Base-by-base conservation (phyloP, 1,140 invertebrate species). In the Lepidurus apus region DNA sequence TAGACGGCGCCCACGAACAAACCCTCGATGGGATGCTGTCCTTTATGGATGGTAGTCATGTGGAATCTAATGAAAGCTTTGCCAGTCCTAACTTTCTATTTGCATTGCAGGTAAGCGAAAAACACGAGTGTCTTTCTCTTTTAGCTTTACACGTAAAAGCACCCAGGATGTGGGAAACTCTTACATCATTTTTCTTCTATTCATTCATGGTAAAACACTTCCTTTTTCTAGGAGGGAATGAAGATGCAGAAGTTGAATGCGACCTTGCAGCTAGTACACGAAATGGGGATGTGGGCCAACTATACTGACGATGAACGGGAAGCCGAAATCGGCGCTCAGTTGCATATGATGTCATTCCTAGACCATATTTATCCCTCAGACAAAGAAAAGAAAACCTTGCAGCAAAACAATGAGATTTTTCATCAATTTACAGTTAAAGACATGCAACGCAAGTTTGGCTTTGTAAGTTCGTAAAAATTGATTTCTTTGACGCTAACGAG, bases 311-410 rank as follows among this genome's bases (percentile, higher is more conserved):
- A n/a, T 26, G 75, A 77, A n/a, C 43, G 43, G 13, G 75, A 77
- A 10, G 43, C 26, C 75, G 75, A 77, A 42, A 77, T 42, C 21
- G n/a, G 53, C 53, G 53, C 53, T 9, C 53, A 65, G 21, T 21
- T 65, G 53, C 53, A 65, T 17, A 26, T 77, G 7, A 77, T 77
- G 8, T 17, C 76, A 17, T 77, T 42, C 24, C n/a, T 77, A 11
- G 76, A 77, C 24, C 80, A 86, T 85, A 84, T 85, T 44, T 85
- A 84, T 80, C 85, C 85, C 21, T 83, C 85, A 74, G 83, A 86
- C 81, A 86, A 86, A 80, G 85, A 86, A 74, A 82, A 86, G 1
- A 85, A 85, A 80, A 84, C 73, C 26, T 77, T 77, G 26, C 76
- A 77, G 21, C 79, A 80, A 77, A 77, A 47, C 5, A 73, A 65